Evolutionary conservation across 1,140 invertebrate genomes (phyloP).

Genomic region (Drosophila orena): DNA sequence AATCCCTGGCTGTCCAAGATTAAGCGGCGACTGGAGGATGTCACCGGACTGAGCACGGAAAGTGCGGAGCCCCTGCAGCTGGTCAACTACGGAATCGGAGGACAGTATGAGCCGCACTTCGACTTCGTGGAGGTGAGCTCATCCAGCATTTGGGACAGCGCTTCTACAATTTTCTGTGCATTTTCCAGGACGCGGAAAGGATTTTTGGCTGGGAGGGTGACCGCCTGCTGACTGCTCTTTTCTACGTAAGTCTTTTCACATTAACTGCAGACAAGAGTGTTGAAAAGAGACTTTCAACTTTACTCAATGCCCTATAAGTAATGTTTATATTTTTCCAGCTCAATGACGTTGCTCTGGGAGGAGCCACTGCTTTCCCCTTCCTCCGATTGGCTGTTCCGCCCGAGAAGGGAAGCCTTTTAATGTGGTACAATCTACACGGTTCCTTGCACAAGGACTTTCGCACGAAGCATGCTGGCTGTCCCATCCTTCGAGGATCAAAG

Average conservation of each 20-base stretch:
- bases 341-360: constrained; percentile 97
- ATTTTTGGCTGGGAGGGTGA: constrained; percentile 83
- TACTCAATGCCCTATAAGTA: too few species aligned
- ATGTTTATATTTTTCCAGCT: constrained; percentile 87
- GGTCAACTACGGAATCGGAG: constrained; percentile 90
- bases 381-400: constrained; percentile 94
- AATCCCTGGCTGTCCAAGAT: constrained; percentile 87
- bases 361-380: constrained; percentile 97
- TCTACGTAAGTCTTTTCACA: constrained; percentile 85
- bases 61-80: constrained; percentile 90
- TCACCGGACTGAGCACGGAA: constrained; percentile 92
- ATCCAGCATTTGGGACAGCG: not conserved
- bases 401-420: constrained; percentile 94
- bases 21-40: constrained; percentile 86
- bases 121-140: constrained; percentile 89
- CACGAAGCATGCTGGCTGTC: constrained; percentile 98
- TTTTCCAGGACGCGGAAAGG: not conserved
- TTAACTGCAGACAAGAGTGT: too few species aligned
- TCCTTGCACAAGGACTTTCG: constrained; percentile 95
- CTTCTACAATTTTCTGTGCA: not conserved
- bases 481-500: constrained; percentile 97
- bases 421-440: constrained; percentile 97
- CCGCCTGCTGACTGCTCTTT: constrained; percentile 73
- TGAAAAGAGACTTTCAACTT: too few species aligned
- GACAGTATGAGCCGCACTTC: constrained; percentile 91